phyloP scores from a whole-genome alignment of 2,797 vertebrate species.

The Borostomias antarcticus region DNA sequence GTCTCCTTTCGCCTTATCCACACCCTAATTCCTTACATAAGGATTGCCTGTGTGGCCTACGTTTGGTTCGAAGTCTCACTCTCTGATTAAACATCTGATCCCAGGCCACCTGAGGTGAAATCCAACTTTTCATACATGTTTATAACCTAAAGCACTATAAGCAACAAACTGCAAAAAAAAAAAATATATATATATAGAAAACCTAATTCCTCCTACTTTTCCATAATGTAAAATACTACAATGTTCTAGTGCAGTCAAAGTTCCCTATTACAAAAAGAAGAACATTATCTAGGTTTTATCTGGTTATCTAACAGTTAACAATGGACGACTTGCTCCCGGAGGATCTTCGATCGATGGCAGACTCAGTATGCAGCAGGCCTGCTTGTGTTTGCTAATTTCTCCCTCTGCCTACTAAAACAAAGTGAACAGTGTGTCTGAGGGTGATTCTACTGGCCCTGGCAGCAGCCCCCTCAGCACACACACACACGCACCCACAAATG shows the following conservation, averaged over 20 bases:
- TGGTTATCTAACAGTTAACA: conserved; percentile 19
- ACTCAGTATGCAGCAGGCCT: conserved; percentile 25
- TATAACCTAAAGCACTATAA: too few species aligned
- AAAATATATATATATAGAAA: too few species aligned
- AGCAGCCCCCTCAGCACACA: conserved; percentile 38
- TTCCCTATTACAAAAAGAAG: too few species aligned
- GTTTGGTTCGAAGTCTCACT: too few species aligned
- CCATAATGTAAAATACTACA: too few species aligned
- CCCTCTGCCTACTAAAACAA: conserved; percentile 30
- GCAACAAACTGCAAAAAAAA: too few species aligned
- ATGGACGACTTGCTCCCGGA: conserved; percentile 18
- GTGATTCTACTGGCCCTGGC: conserved; percentile 41
- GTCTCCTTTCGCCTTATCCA: conserved; percentile 70
- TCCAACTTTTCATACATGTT: too few species aligned
- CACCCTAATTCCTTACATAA: conserved; percentile 1
- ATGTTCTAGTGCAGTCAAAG: too few species aligned
- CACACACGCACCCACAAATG: conserved; percentile 1
- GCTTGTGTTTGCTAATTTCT: conserved; percentile 43
- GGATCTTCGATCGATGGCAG: conserved; percentile 19
- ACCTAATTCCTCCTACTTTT: too few species aligned
- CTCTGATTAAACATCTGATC: too few species aligned
- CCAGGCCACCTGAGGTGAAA: too few species aligned
- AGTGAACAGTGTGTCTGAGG: conserved; percentile 37
- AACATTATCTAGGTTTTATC: too few species aligned
- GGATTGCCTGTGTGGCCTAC: not conserved